phyloP scores from a whole-genome alignment of 2,888 invertebrate species.

The Prionchulus punctatus region DNA sequence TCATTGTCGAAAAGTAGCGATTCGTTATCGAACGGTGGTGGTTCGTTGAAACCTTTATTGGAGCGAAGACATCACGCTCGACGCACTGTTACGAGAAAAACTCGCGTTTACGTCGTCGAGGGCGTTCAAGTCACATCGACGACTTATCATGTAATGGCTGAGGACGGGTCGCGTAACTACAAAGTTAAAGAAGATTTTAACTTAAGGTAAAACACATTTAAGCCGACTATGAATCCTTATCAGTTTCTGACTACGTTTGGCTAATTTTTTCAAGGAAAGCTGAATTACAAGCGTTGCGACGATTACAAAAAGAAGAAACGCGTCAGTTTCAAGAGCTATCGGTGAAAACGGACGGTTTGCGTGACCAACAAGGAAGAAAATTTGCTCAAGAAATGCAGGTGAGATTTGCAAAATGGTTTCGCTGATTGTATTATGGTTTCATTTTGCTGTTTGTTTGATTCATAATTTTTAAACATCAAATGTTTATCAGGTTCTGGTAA shows the following conservation, averaged over 20 bases:
- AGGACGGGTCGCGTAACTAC: conserved; percentile 1
- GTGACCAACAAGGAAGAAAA: conserved; percentile 81
- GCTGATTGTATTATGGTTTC: too few species aligned
- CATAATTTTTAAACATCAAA: not conserved
- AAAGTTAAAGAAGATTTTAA: conserved; percentile 24
- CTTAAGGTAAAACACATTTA: too few species aligned
- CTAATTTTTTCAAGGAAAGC: conserved; percentile 49
- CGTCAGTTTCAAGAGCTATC: conserved; percentile 92
- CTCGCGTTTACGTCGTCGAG: conserved; percentile 89
- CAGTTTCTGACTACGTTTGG: too few species aligned
- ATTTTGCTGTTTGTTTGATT: too few species aligned
- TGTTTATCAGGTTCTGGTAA: not conserved
- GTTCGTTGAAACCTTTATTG: too few species aligned
- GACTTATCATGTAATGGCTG: conserved; percentile 42
- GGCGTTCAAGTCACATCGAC: conserved; percentile 92
- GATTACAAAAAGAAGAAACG: conserved; percentile 94
- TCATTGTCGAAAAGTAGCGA: too few species aligned
- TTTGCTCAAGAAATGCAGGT: conserved; percentile 66
- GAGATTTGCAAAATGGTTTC: too few species aligned
- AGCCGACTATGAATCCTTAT: too few species aligned
- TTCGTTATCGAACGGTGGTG: too few species aligned
- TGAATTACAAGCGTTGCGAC: conserved; percentile 84
- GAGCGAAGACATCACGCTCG: not conserved
- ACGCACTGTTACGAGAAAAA: conserved; percentile 55
- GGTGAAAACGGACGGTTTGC: conserved; percentile 61